Evolutionary conservation across 64 coral and sea anemone species (phyloP), one percentile per base, ranked within the genome.

Genomic region (Exaiptasia diaphana): DNA sequence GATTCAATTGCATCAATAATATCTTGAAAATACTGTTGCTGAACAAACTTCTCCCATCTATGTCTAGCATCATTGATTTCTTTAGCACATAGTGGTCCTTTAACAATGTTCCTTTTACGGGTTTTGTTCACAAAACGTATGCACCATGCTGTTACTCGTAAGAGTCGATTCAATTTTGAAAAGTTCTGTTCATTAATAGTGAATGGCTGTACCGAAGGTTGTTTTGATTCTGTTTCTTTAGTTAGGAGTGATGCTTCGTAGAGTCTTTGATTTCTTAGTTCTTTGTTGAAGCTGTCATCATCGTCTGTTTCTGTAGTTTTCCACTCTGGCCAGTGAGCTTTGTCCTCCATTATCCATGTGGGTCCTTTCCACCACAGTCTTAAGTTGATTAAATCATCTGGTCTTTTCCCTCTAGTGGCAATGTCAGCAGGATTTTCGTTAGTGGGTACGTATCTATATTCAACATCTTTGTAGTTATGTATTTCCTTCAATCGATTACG

Each of bases 161-260:
- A 46, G 44, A 83, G 44, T 83, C n/a, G n/a, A n/a, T n/a, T n/a
- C n/a, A n/a, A n/a, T 71, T 83, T 45, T 30, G 53, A 32, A 72
- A 25, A 31, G 45, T 71, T n/a, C 41, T 67, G 68, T 56, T 28
- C 38, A 55, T 48, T 28, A 36, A 60, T 39, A 58, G 46, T 67
- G 60, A n/a, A 31, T 42, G 42, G n/a, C 18, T 33, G 64, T 69
- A 23, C 43, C 29, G 33, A 82, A 36, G 38, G 50, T 22, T 35
- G 20, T 23, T 31, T 57, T 33, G 25, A 21, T 68, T 41, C 20
- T 69, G 30, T 49, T 65, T 83, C 43, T 50, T 20, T 15, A 46
- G 43, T 15, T 7, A 15, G 15, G 6, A 8, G 43, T 46, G 43
- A 46, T 7, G 43, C 5, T 46, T 7, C 5, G 43, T 46, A 8